A percentile compares a stretch with the other conserved stretches of the same genome.
Evolutionary conservation across 2,888 invertebrate genomes (phyloP).

Genomic region (Ceramica pisi): DNA sequence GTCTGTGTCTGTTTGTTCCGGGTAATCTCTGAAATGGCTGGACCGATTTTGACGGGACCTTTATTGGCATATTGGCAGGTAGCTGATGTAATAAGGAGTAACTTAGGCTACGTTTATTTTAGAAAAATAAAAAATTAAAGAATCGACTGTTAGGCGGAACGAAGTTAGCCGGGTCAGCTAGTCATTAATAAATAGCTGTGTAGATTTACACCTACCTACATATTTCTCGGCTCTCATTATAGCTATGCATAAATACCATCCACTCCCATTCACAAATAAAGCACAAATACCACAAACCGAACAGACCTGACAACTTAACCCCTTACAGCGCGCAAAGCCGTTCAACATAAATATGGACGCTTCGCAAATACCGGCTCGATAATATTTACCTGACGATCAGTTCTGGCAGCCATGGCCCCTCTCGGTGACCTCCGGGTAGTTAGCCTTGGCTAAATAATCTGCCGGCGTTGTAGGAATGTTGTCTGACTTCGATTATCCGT

Average conservation of each 20-base stretch:
- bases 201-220: not conserved
- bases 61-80: too few relatives aligned
- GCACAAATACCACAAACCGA: conserved; percentile 18
- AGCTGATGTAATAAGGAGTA: too few relatives aligned
- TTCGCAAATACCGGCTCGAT: conserved; percentile 2
- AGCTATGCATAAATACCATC: not conserved
- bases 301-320: conserved; percentile 29
- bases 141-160: too few relatives aligned
- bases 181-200: not conserved
- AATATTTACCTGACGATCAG: conserved; percentile 89
- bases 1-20: too few relatives aligned
- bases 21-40: too few relatives aligned
- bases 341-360: conserved; percentile 39
- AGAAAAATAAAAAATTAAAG: too few relatives aligned
- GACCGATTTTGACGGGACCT: too few relatives aligned
- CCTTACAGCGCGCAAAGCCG: conserved; percentile 26
- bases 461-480: conserved; percentile 92
- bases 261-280: not conserved
- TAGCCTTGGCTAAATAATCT: conserved; percentile 92
- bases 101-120: too few relatives aligned
- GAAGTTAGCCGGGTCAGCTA: too few relatives aligned
- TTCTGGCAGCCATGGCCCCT: conserved; percentile 93
- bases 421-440: conserved; percentile 93
- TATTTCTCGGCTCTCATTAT: not conserved
- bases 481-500: conserved; percentile 71